Evolutionary conservation across 2,888 invertebrate genomes (phyloP).

Genomic region (Erebia aethiops): DNA sequence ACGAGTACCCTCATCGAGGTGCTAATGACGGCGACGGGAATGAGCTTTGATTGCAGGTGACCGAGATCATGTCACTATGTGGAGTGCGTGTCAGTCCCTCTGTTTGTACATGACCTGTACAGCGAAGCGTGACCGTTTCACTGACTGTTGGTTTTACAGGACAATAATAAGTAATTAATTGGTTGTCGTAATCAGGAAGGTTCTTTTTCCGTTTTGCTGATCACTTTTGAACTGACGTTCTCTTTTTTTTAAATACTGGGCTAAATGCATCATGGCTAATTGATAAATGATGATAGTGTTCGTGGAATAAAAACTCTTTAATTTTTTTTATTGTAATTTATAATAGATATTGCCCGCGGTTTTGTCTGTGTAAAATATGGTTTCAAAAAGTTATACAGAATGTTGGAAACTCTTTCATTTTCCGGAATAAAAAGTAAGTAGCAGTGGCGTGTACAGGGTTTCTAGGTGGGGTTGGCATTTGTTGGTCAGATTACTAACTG

Average conservation of each 20-base stretch:
- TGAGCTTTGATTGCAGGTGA: conserved; percentile 46
- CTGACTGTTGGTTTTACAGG: conserved; percentile 8
- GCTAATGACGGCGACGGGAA: conserved; percentile 50
- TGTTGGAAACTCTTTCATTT: too few species aligned
- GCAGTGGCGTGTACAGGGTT: too few species aligned
- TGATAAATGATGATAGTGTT: neutral
- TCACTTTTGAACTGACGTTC: neutral
- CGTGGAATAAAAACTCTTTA: neutral
- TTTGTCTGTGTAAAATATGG: too few species aligned
- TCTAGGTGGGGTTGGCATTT: too few species aligned
- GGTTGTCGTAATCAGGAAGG: neutral
- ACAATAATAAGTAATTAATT: conserved; percentile 2
- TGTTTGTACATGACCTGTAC: conserved; percentile 1
- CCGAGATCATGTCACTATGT: conserved; percentile 36
- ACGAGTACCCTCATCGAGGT: conserved; percentile 43
- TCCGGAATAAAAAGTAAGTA: too few species aligned
- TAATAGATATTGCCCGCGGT: too few species aligned
- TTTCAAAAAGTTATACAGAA: too few species aligned
- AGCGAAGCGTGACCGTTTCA: conserved; percentile 6
- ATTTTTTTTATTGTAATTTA: too few species aligned
- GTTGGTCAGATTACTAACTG: too few species aligned
- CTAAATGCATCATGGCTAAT: neutral
- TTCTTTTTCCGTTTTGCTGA: conserved; percentile 7
- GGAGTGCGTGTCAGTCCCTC: conserved; percentile 26
- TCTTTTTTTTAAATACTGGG: neutral